phyloP scores from a whole-genome alignment of 2,113 vertebrate species.

The Rhineura floridana region DNA sequence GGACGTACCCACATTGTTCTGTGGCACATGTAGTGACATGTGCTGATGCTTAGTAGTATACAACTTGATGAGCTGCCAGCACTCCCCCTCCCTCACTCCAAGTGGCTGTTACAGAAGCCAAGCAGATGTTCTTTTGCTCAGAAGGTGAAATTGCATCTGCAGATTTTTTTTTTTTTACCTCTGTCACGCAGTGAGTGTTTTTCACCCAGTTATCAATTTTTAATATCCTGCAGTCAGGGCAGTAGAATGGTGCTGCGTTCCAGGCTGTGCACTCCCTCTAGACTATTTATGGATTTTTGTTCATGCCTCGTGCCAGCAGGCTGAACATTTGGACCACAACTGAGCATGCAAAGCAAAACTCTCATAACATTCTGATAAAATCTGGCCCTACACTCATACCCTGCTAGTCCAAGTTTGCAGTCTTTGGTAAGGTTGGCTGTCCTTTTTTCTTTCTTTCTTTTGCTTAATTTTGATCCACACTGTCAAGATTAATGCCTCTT shows the following conservation, averaged over 20 bases:
- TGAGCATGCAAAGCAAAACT: conserved; percentile 55
- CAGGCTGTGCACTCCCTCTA: conserved; percentile 63
- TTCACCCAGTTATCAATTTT: conserved; percentile 60
- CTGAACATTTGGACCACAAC: conserved; percentile 62
- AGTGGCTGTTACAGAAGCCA: conserved; percentile 36
- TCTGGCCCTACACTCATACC: conserved; percentile 36
- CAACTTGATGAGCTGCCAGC: conserved; percentile 41
- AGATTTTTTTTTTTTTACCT: conserved; percentile 62
- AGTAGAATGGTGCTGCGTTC: conserved; percentile 57
- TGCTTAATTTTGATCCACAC: not conserved
- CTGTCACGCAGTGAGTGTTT: conserved; percentile 41
- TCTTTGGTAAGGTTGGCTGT: not conserved
- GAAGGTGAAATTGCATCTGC: conserved; percentile 72
- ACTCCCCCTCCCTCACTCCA: conserved; percentile 34
- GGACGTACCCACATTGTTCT: conserved; percentile 21
- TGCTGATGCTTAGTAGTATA: conserved; percentile 29
- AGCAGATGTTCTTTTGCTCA: conserved; percentile 71
- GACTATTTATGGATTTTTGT: conserved; percentile 66
- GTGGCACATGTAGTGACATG: conserved; percentile 45
- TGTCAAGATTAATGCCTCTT: not conserved
- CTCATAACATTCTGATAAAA: conserved; percentile 59
- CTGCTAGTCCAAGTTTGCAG: not conserved
- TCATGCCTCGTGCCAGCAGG: conserved; percentile 58
- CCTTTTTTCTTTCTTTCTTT: conserved; percentile 24
- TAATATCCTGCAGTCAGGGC: conserved; percentile 67